A percentile compares a stretch with the other conserved stretches of the same genome.
These are phyloP conservation scores for Lutjanus campechanus DNA, from an alignment of 2,797 vertebrate genomes.

Conservation along the genomic window DNA sequence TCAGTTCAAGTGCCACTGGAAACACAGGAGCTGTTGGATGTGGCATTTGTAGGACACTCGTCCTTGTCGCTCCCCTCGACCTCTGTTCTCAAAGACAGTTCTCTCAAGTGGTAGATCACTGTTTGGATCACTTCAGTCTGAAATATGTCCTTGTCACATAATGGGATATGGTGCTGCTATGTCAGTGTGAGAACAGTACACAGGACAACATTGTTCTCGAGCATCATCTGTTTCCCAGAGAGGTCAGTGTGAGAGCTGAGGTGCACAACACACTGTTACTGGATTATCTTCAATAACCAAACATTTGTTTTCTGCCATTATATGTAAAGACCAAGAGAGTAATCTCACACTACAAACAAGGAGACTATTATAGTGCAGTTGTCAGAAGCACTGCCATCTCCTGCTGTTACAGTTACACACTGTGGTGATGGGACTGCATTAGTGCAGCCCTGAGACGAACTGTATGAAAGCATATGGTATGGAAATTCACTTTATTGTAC, in stretches of 20 bases:
- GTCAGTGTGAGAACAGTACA: slow-evolving; percentile 65
- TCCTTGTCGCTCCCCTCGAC: slow-evolving; percentile 83
- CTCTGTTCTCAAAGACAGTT: slow-evolving; percentile 83
- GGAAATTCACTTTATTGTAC: background rate
- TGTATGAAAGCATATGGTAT: background rate
- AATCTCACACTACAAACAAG: slow-evolving; percentile 67
- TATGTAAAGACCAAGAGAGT: slow-evolving; percentile 56
- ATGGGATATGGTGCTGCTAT: slow-evolving; percentile 72
- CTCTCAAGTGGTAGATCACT: slow-evolving; percentile 79
- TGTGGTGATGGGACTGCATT: background rate
- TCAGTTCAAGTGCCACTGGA: slow-evolving; percentile 83
- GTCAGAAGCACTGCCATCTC: slow-evolving; percentile 20
- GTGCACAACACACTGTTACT: slow-evolving; percentile 52
- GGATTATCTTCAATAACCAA: slow-evolving; percentile 75
- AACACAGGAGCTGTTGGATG: slow-evolving; percentile 78
- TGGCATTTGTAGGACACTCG: slow-evolving; percentile 82
- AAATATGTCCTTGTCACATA: slow-evolving; percentile 82
- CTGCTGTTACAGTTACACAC: slow-evolving; percentile 13
- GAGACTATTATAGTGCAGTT: slow-evolving; percentile 44
- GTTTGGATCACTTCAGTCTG: slow-evolving; percentile 81
- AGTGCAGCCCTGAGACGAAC: slow-evolving; percentile 2
- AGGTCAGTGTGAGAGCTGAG: slow-evolving; percentile 67
- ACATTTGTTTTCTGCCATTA: slow-evolving; percentile 80
- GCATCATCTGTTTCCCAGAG: slow-evolving; percentile 65
- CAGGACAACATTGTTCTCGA: slow-evolving; percentile 64